These are phyloP conservation scores for Aplidium turbinatum DNA, from an alignment of 23 tunicate species.

Conservation along the genomic window DNA sequence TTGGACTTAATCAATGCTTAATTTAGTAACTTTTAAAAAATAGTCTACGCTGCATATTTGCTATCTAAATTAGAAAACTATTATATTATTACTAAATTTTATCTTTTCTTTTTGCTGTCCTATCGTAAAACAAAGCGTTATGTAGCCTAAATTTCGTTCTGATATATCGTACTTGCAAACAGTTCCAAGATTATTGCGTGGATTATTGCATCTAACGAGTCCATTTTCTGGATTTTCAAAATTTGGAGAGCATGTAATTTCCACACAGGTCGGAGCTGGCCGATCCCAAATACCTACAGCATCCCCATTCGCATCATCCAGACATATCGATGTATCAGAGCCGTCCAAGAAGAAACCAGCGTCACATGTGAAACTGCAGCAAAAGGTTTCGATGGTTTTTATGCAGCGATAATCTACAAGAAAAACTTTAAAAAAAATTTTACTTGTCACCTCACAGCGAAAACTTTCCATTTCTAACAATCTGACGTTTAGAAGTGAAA, in stretches of 20 bases:
- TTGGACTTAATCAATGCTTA: no score
- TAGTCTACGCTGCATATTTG: no score
- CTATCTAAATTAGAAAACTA: no score
- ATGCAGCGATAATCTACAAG: no score
- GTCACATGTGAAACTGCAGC: constrained; percentile 24
- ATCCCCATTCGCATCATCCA: constrained; percentile 57
- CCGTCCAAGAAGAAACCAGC: constrained; percentile 39
- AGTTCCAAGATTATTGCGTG: constrained; percentile 41
- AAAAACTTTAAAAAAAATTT: not conserved
- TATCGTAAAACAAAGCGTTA: no score
- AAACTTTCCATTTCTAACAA: not conserved
- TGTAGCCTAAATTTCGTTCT: no score
- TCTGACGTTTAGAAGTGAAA: no score
- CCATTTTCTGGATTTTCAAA: constrained; percentile 53
- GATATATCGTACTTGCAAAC: constrained; percentile 52
- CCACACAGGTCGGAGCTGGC: constrained; percentile 35
- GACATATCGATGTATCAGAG: constrained; percentile 18
- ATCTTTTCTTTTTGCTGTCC: no score
- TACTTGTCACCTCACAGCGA: not conserved
- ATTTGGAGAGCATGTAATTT: constrained; percentile 45
- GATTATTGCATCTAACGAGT: constrained; percentile 37
- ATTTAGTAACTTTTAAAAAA: no score
- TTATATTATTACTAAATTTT: no score
- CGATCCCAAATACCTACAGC: constrained; percentile 53
- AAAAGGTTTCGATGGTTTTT: no score